A percentile compares a stretch with the other conserved stretches of the same genome.
Evolutionary conservation across 2,797 vertebrate species (phyloP).

Genomic region (Selene dorsalis): DNA sequence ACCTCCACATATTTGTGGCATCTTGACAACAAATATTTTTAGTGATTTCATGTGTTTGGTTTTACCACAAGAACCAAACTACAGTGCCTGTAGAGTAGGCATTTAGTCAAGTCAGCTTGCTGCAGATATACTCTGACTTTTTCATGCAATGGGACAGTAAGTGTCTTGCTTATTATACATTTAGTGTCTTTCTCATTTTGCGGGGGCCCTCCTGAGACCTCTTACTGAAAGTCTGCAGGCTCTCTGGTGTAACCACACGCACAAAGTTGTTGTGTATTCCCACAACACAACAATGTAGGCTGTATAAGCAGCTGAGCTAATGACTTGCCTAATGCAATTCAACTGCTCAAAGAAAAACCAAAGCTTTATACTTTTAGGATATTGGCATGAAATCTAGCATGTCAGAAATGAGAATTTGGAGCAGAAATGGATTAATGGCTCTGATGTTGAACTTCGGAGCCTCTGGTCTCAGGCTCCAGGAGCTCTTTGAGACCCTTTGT

Average conservation of each 20-base stretch:
- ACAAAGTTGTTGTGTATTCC: background rate
- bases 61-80: background rate
- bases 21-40: background rate
- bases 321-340: background rate
- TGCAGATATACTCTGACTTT: background rate
- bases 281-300: no score
- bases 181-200: background rate
- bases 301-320: background rate
- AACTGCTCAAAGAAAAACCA: background rate
- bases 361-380: background rate
- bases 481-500: constrained; percentile 29
- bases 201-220: background rate
- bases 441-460: background rate
- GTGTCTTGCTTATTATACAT: background rate
- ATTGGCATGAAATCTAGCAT: constrained; percentile 2
- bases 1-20: background rate
- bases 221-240: no score
- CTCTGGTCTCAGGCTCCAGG: background rate
- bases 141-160: background rate
- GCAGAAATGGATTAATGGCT: constrained; percentile 31
- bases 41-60: no score
- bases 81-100: background rate
- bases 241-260: background rate
- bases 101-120: background rate
- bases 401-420: constrained; percentile 6